phyloP scores from a whole-genome alignment of 2,113 vertebrate genomes.

The Scolopax mira region DNA sequence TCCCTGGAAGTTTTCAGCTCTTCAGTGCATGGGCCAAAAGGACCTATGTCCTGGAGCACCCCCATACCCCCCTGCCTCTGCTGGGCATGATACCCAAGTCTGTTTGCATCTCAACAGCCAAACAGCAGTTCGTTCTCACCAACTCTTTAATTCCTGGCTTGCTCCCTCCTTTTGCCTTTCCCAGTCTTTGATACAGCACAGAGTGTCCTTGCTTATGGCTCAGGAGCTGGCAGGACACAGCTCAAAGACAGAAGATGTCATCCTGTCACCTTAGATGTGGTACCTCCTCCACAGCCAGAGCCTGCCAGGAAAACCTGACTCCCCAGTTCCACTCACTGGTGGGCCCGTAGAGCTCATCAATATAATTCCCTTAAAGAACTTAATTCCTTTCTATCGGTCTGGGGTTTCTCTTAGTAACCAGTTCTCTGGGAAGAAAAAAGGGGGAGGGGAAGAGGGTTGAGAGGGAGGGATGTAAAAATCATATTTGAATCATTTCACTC shows the following conservation, averaged over 20 bases:
- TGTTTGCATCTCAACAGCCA: not conserved
- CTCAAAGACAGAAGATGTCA: not conserved
- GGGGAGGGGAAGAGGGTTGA: too few relatives aligned
- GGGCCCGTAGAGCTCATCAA: not conserved
- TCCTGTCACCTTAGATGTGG: not conserved
- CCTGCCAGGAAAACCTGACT: not conserved
- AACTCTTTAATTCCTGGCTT: not conserved
- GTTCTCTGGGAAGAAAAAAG: not conserved
- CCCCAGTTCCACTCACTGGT: not conserved
- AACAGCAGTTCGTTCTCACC: not conserved
- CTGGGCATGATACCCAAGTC: rapidly evolving
- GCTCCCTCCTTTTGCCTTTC: not conserved
- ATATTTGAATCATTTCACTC: not conserved
- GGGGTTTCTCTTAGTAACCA: not conserved
- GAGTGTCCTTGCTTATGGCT: not conserved
- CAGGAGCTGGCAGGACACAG: not conserved
- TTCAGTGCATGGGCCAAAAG: not conserved
- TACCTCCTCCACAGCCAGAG: not conserved
- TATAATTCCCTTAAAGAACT: not conserved
- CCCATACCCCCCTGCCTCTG: not conserved
- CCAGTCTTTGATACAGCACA: not conserved
- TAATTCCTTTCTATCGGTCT: not conserved
- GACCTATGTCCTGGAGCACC: not conserved
- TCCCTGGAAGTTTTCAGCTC: not conserved
- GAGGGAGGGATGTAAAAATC: not conserved